phyloP scores from a whole-genome alignment of 2,888 invertebrate species.

The Helobdella robusta region DNA sequence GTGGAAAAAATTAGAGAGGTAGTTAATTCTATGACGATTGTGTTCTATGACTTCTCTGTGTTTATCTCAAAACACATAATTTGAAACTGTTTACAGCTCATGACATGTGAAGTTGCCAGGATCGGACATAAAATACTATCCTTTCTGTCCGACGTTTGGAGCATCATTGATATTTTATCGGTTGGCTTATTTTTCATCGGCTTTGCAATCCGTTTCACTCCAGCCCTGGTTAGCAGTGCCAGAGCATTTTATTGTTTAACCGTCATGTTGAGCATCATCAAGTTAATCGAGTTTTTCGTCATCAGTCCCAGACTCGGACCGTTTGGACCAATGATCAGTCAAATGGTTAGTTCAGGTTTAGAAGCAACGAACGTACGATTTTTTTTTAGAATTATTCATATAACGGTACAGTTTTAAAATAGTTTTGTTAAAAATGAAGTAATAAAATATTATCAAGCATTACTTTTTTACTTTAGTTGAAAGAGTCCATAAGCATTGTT shows the following conservation, averaged over 20 bases:
- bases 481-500: conserved; percentile 93
- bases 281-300: conserved; percentile 86
- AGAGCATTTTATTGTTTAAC: conserved; percentile 85
- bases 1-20: conserved; percentile 89
- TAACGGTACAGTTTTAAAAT: no score
- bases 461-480: conserved; percentile 42
- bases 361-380: no score
- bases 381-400: no score
- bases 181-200: conserved; percentile 80
- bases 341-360: conserved; percentile 73
- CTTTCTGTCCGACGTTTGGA: conserved; percentile 92
- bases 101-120: conserved; percentile 49
- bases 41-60: no score
- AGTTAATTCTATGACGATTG: no score
- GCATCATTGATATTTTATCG: conserved; percentile 81
- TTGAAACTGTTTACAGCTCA: conserved; percentile 46
- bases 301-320: conserved; percentile 91
- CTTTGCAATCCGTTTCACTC: conserved; percentile 64
- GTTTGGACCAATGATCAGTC: conserved; percentile 96
- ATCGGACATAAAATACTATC: conserved; percentile 78
- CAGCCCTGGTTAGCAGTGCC: conserved; percentile 55
- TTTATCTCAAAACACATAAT: no score
- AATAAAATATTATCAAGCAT: no score
- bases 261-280: conserved; percentile 67
- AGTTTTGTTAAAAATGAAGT: no score